Conservation (phyloP, 1,140 invertebrate genomes). For the Parasteatoda tepidariorum region DNA sequence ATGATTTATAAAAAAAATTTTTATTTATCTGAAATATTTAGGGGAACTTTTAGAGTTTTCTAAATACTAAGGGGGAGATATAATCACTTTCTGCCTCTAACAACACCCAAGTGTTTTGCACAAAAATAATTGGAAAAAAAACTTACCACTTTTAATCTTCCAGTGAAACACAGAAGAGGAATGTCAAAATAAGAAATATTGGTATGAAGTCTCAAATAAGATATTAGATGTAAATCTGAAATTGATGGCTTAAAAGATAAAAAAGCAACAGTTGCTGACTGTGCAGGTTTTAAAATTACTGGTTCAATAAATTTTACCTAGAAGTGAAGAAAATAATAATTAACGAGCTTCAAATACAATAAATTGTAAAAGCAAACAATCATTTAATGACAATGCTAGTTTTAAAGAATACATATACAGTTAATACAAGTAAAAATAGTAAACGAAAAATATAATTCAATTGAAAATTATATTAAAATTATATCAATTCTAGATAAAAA, state of each 20-base stretch:
- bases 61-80: too few relatives aligned
- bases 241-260: conserved; percentile 73
- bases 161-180: conserved; percentile 81
- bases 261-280: conserved; percentile 72
- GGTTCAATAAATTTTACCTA: conserved; percentile 70
- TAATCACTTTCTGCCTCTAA: too few relatives aligned
- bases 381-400: too few relatives aligned
- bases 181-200: conserved; percentile 80
- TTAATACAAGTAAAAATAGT: background rate
- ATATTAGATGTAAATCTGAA: conserved; percentile 75
- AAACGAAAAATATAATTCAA: too few relatives aligned
- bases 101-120: too few relatives aligned
- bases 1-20: too few relatives aligned
- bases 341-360: background rate
- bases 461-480: too few relatives aligned
- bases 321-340: conserved; percentile 44
- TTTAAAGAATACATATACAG: conserved; percentile 39
- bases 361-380: too few relatives aligned
- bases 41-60: too few relatives aligned
- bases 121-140: too few relatives aligned
- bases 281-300: conserved; percentile 74
- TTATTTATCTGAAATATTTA: too few relatives aligned
- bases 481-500: too few relatives aligned
- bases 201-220: conserved; percentile 77
- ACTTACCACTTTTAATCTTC: conserved; percentile 75